A percentile compares a stretch with the other conserved stretches of the same genome.
These are phyloP conservation scores for Aspiorhynchus laticeps DNA, from an alignment of 2,113 vertebrate species.

Conservation along the genomic window DNA sequence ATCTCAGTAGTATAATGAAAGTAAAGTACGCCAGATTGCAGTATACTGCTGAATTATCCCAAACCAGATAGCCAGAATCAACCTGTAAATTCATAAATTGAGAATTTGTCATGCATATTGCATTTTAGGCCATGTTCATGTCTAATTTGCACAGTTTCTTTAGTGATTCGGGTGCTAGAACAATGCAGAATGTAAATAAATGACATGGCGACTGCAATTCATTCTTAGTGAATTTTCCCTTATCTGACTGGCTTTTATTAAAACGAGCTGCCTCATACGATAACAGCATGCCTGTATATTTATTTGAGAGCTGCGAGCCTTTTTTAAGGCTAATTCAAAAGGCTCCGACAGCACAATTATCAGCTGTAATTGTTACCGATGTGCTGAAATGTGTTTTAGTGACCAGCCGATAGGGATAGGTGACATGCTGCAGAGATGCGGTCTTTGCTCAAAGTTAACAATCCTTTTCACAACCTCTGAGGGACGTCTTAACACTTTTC, in stretches of 20 bases:
- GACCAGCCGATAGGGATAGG: conserved; percentile 5
- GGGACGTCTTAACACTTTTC: conserved; percentile 36
- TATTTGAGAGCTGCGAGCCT: background rate
- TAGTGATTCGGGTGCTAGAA: background rate
- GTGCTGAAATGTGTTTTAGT: conserved; percentile 17
- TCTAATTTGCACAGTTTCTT: background rate
- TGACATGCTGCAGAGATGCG: background rate
- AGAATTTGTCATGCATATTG: background rate
- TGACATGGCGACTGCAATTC: background rate
- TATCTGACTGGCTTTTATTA: background rate
- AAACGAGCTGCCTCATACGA: background rate
- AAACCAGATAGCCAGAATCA: background rate
- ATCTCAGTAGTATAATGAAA: background rate
- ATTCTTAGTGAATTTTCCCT: background rate
- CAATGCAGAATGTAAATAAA: conserved; percentile 22
- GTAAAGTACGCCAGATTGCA: background rate
- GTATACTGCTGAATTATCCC: background rate
- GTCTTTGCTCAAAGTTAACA: conserved; percentile 37
- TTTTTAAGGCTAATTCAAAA: background rate
- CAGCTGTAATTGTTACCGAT: conserved; percentile 16
- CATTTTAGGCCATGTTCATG: background rate
- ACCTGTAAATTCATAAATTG: background rate
- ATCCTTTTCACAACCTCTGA: conserved; percentile 32
- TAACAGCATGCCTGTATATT: background rate
- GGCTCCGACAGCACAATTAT: conserved; percentile 19